phyloP scores from a whole-genome alignment of 2,888 invertebrate genomes.

The Hirtodrosophila alboralis region DNA sequence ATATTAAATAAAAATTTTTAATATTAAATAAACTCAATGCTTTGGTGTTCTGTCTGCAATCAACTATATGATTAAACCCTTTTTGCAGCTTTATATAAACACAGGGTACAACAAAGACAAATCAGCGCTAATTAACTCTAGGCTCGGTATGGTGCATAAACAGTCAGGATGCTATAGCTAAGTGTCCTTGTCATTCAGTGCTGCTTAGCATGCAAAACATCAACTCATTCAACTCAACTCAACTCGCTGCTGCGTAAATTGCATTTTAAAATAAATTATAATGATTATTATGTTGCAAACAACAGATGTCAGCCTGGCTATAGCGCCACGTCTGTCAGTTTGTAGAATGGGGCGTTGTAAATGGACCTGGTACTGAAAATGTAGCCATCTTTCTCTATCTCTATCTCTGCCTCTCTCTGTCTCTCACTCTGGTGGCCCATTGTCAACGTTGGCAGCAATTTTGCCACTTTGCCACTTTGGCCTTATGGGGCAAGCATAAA shows the following conservation, averaged over 20 bases:
- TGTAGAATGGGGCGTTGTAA: not conserved
- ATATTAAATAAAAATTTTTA: no score
- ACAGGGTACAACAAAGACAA: slow-evolving; percentile 47
- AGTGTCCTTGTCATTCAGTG: slow-evolving; percentile 33
- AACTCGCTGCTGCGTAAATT: slow-evolving; percentile 65
- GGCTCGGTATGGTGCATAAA: slow-evolving; percentile 35
- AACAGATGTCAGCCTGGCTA: slow-evolving; percentile 68
- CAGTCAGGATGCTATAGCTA: slow-evolving; percentile 20
- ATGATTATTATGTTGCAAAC: slow-evolving; percentile 76
- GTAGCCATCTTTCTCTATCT: not conserved
- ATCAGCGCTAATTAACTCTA: slow-evolving; percentile 71
- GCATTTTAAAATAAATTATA: slow-evolving; percentile 79
- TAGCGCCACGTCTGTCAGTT: slow-evolving; percentile 42
- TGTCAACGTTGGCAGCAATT: slow-evolving; percentile 48
- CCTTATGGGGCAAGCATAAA: slow-evolving; percentile 71
- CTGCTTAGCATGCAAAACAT: slow-evolving; percentile 44
- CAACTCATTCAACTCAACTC: slow-evolving; percentile 45
- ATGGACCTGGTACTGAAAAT: not conserved
- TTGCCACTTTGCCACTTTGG: slow-evolving; percentile 58
- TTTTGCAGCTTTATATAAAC: slow-evolving; percentile 12
- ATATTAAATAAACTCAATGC: no score
- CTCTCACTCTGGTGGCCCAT: slow-evolving; percentile 15
- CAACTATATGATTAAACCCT: no score
- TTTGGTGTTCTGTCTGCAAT: no score
- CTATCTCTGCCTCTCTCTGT: slow-evolving; percentile 4